Evolutionary conservation across 1,140 invertebrate species (phyloP).

Genomic region (Tenebrio molitor): DNA sequence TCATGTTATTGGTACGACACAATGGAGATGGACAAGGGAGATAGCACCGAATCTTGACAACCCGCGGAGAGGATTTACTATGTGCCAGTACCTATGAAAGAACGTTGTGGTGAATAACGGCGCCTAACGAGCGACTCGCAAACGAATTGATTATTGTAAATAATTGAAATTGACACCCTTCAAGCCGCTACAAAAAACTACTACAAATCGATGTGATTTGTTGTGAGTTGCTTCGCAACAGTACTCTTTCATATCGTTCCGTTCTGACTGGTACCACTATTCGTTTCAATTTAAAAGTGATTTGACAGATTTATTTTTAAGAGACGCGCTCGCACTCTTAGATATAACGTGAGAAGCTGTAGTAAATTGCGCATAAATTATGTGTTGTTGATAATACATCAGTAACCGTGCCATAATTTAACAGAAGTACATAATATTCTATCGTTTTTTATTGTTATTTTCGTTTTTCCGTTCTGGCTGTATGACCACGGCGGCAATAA

Average conservation of each 20-base stretch:
- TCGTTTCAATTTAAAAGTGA: too few relatives aligned
- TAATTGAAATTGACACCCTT: conserved; percentile 35
- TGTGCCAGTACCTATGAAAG: conserved; percentile 22
- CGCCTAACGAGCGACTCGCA: conserved; percentile 33
- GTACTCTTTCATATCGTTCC: too few relatives aligned
- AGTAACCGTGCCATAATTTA: conserved; percentile 31
- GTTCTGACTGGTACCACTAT: too few relatives aligned
- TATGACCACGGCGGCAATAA: neutral
- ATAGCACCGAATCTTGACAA: conserved; percentile 58
- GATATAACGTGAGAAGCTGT: conserved; percentile 29
- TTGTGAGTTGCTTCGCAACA: neutral
- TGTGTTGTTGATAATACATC: conserved; percentile 20
- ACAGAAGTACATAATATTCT: conserved; percentile 24
- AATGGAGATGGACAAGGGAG: conserved; percentile 65
- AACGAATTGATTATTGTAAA: conserved; percentile 14
- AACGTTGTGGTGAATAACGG: conserved; percentile 46
- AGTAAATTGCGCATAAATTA: conserved; percentile 38
- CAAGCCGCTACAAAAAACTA: neutral
- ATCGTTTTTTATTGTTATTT: neutral
- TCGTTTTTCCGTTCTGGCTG: too few relatives aligned
- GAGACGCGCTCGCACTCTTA: neutral
- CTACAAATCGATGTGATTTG: conserved; percentile 12
- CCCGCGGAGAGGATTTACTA: conserved; percentile 54
- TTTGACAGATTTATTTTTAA: conserved; percentile 29
- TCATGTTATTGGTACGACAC: conserved; percentile 65